Base-by-base conservation (phyloP, 2,888 invertebrate genomes). In the Smittia sp. region DNA sequence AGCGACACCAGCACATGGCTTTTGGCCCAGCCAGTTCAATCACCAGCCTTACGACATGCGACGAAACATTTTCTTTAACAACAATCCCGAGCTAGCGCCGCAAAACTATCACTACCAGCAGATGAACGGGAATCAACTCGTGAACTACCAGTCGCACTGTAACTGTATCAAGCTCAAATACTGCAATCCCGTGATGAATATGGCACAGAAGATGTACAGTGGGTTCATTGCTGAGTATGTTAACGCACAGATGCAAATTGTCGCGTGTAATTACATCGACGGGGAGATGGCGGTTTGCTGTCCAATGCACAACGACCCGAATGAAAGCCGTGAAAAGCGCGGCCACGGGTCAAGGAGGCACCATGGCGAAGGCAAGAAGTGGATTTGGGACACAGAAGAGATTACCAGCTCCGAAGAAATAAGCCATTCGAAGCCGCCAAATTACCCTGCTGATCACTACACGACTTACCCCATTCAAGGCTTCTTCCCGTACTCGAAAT, bases 231-330 rank as follows among this genome's bases (percentile, higher is more conserved):
- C 27, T 1, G 41, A 52, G 15, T 69, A 15, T 20, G 27, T 69
- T 1, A 52, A 69, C 25, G 20, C 13, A 18, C 67, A 67, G 15
- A 20, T 52, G 4, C 69, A 69, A 54, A 18, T 69, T 11, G 24
- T 41, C n/a, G 46, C 41, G 6, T 69, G 69, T n/a, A 54, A 69
- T 20, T 69, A 27, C 24, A 18, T 27, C 4, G 41, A 69, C n/a
- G 27, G 20, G 13, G 69, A 69, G n/a, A 69, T 69, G 69, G 41
- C 41, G 15, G 52, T 69, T 22, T 69, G 69, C 27, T 69, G 69
- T 18, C 69, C 69, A 9, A 69, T 52, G 25, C n/a, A 52, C 3
- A 22, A 11, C 6, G 18, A n/a, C 18, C 22, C 22, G 4, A 18
- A 58, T 58, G 6, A 13, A 7, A 24, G 25, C 15, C 24, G 39